Evolutionary conservation across 1,140 invertebrate species (phyloP).

Genomic region (Atta cephalotes): DNA sequence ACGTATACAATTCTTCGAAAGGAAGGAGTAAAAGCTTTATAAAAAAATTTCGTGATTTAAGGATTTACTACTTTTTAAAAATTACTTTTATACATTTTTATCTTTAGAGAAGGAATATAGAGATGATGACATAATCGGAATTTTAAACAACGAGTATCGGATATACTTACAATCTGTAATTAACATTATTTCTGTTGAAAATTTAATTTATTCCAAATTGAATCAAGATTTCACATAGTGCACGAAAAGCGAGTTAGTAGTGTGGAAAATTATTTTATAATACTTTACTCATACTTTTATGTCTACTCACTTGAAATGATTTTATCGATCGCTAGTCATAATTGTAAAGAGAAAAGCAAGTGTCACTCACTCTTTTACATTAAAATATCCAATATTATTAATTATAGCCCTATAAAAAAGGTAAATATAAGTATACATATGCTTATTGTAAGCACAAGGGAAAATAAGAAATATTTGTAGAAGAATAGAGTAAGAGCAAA

Average conservation of each 20-base stretch:
- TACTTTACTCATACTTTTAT: background rate
- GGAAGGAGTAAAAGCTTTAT: background rate
- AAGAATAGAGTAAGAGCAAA: slow-evolving; percentile 2
- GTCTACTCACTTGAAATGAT: background rate
- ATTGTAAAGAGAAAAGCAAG: background rate
- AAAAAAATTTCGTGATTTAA: background rate
- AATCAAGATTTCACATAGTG: background rate
- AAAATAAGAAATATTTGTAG: background rate
- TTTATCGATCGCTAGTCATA: background rate
- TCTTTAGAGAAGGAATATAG: background rate
- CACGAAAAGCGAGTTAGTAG: background rate
- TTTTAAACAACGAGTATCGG: background rate
- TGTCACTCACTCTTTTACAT: background rate
- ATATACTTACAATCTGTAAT: background rate
- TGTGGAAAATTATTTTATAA: background rate
- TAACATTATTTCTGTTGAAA: background rate
- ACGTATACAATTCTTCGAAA: background rate
- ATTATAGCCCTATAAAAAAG: background rate
- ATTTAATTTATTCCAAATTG: background rate
- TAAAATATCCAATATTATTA: background rate
- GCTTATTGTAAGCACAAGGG: background rate
- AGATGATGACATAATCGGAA: background rate
- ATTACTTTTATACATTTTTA: background rate
- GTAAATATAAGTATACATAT: background rate
- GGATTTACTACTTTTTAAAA: too few relatives aligned